Percentiles rank a stretch among this genome's conserved stretches.
Evolutionary conservation across 2,888 invertebrate genomes (phyloP).

Genomic region (Apodemia hepburni): DNA sequence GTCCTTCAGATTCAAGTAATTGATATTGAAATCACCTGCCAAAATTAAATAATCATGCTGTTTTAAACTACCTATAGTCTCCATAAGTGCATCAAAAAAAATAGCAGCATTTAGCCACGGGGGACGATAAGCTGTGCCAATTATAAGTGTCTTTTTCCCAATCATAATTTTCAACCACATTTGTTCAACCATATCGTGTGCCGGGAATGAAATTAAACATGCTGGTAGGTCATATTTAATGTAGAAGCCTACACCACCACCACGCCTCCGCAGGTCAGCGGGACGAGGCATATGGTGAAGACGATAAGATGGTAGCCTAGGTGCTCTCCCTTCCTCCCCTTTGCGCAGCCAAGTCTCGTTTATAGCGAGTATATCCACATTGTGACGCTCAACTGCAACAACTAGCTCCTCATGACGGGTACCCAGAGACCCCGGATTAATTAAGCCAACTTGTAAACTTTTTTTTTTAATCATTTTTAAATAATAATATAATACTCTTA

Average conservation of each 20-base stretch:
- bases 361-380: background rate
- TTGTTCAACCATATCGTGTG: too few species aligned
- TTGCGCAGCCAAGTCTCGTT: slow-evolving; percentile 7
- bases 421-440: slow-evolving; percentile 2
- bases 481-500: too few species aligned
- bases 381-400: background rate
- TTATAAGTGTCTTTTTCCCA: too few species aligned
- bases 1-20: background rate
- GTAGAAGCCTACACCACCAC: slow-evolving; percentile 10
- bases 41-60: background rate
- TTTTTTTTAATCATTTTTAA: too few species aligned
- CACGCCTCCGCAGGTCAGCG: background rate
- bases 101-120: too few species aligned
- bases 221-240: too few species aligned
- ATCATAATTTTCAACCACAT: too few species aligned
- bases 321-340: background rate
- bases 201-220: too few species aligned
- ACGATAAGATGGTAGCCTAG: background rate
- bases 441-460: slow-evolving; percentile 1
- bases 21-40: slow-evolving; percentile 9
- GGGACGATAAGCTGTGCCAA: too few species aligned
- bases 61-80: too few species aligned
- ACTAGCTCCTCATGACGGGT: background rate
- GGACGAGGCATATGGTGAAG: background rate
- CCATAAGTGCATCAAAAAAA: too few species aligned